These are phyloP conservation scores for Rhinatrema bivittatum DNA, from an alignment of 2,797 vertebrate species.

Conservation along the genomic window DNA sequence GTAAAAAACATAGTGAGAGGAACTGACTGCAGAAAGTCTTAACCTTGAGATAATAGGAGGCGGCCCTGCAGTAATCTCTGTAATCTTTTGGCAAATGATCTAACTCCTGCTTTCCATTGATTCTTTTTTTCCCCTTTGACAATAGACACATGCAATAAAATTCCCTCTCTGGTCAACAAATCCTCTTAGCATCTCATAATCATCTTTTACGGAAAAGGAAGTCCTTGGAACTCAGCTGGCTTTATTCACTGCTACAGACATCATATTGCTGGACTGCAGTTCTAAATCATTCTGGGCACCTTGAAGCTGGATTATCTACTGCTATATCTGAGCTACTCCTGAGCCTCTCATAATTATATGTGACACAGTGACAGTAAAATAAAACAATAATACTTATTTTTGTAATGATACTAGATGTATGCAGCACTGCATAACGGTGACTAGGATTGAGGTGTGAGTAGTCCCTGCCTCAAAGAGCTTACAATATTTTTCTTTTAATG, in stretches of 20 bases:
- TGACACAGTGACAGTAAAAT: too few relatives aligned
- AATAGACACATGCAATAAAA: constrained; percentile 20
- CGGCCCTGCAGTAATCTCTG: constrained; percentile 19
- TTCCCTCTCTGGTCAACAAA: constrained; percentile 42
- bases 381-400: too few relatives aligned
- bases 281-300: too few relatives aligned
- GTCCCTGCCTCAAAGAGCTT: too few relatives aligned
- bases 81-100: constrained; percentile 39
- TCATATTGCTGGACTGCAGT: neutral
- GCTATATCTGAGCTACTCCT: too few relatives aligned
- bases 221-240: constrained; percentile 16
- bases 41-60: neutral
- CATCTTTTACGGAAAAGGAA: constrained; percentile 39
- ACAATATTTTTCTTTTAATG: too few relatives aligned
- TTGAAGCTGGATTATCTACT: too few relatives aligned
- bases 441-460: too few relatives aligned
- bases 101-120: constrained; percentile 20
- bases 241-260: constrained; percentile 8
- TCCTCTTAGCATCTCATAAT: constrained; percentile 48
- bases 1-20: neutral
- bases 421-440: too few relatives aligned
- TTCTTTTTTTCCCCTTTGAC: constrained; percentile 18
- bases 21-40: neutral
- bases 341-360: too few relatives aligned
- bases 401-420: too few relatives aligned